phyloP scores from a whole-genome alignment of 1,140 invertebrate genomes.

The Penaeus chinensis region DNA sequence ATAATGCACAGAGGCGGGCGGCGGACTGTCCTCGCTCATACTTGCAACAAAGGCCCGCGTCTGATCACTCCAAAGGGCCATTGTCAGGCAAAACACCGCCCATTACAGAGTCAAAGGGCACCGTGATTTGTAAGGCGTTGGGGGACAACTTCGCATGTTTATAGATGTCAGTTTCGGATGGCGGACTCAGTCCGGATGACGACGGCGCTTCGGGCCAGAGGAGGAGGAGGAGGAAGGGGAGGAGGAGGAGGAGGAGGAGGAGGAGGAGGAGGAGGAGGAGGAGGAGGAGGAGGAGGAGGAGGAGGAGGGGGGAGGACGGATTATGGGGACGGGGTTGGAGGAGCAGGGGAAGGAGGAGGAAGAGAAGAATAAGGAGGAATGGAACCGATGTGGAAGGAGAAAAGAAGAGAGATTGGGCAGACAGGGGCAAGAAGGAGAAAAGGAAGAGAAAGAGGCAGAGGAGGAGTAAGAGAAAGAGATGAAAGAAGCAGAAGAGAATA shows the following conservation, averaged over 20 bases:
- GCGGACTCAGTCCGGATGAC: conserved; percentile 35
- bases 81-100: conserved; percentile 59
- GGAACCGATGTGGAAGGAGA: background rate
- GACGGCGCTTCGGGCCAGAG: background rate
- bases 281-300: background rate
- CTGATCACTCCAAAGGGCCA: conserved; percentile 57
- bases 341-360: background rate
- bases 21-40: conserved; percentile 51
- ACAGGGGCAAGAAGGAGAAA: background rate
- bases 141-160: conserved; percentile 54
- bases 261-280: background rate
- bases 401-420: background rate
- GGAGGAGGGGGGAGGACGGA: background rate
- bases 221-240: background rate
- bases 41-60: conserved; percentile 58
- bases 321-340: background rate
- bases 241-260: background rate
- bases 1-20: conserved; percentile 33
- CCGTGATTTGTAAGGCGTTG: conserved; percentile 55
- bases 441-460: background rate
- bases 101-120: conserved; percentile 56
- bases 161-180: conserved; percentile 53
- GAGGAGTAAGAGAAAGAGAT: background rate
- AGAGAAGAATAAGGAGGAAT: background rate
- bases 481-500: background rate